phyloP scores from a whole-genome alignment of 2,797 vertebrate genomes.

The Syngnathus rostellatus region DNA sequence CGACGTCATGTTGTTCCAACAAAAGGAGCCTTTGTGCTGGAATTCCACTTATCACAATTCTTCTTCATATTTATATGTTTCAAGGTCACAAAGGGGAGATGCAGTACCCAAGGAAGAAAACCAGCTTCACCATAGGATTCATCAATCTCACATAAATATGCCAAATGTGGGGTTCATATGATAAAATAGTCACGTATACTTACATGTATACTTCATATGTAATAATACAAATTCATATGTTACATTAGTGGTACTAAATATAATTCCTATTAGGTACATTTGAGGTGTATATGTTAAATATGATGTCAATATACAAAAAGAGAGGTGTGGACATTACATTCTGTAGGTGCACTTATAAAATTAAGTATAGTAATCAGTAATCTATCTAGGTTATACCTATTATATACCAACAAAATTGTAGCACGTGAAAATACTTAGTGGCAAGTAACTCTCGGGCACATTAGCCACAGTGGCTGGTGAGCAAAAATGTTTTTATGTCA shows the following conservation, averaged over 20 bases:
- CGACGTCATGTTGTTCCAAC: not conserved
- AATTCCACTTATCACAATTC: conserved; percentile 5
- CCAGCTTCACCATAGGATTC: not conserved
- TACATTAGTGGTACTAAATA: not conserved
- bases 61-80: conserved; percentile 23
- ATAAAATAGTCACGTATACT: not conserved
- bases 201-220: not conserved
- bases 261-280: not conserved
- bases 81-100: not conserved
- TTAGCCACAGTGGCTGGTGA: too few relatives aligned
- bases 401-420: too few relatives aligned
- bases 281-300: too few relatives aligned
- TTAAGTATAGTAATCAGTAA: too few relatives aligned
- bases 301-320: too few relatives aligned
- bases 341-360: too few relatives aligned
- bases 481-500: too few relatives aligned
- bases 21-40: not conserved
- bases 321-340: too few relatives aligned
- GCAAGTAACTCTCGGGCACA: too few relatives aligned
- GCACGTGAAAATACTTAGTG: too few relatives aligned
- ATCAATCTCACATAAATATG: not conserved
- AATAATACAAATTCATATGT: too few relatives aligned
- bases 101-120: not conserved
- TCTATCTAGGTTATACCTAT: too few relatives aligned
- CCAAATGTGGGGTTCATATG: not conserved